These are phyloP conservation scores for Pogonocherus hispidulus DNA, from an alignment of 2,888 invertebrate species.

Conservation along the genomic window DNA sequence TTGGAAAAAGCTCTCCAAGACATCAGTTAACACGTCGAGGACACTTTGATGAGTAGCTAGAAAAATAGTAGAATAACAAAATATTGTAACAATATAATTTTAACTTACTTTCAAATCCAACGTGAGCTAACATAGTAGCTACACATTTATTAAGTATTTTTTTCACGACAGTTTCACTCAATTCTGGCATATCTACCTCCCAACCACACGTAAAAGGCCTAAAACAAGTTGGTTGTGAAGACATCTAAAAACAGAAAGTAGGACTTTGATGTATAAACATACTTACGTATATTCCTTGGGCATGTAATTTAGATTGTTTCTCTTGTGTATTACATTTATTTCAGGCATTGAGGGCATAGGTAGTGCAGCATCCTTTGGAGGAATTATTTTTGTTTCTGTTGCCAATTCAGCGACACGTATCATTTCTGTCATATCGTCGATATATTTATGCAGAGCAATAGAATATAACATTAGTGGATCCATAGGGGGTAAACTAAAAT, in stretches of 20 bases:
- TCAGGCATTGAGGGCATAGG: slow-evolving; percentile 60
- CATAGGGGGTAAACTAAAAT: slow-evolving; percentile 60
- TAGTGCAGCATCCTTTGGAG: slow-evolving; percentile 60
- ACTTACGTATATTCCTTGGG: slow-evolving; percentile 59
- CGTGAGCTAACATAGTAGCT: slow-evolving; percentile 70
- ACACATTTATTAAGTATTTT: slow-evolving; percentile 69
- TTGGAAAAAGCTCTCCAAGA: slow-evolving; percentile 69
- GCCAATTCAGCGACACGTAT: slow-evolving; percentile 62
- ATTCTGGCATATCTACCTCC: slow-evolving; percentile 60
- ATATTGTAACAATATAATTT: too few species aligned
- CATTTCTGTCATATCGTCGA: slow-evolving; percentile 61
- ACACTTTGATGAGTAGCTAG: slow-evolving; percentile 69
- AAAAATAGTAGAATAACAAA: too few species aligned
- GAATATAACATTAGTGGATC: slow-evolving; percentile 63
- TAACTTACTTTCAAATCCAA: slow-evolving; percentile 70
- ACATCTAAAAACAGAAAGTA: not conserved
- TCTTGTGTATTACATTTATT: slow-evolving; percentile 54
- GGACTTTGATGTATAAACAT: too few species aligned
- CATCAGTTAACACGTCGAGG: slow-evolving; percentile 69
- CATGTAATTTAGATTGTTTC: slow-evolving; percentile 61
- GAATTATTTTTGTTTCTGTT: slow-evolving; percentile 60
- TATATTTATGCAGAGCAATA: slow-evolving; percentile 64
- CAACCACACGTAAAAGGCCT: slow-evolving; percentile 49
- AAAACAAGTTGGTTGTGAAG: not conserved
- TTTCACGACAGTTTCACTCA: slow-evolving; percentile 62